These are phyloP conservation scores for Myiagra hebetior DNA, from an alignment of 2,113 vertebrate species.

Conservation along the genomic window DNA sequence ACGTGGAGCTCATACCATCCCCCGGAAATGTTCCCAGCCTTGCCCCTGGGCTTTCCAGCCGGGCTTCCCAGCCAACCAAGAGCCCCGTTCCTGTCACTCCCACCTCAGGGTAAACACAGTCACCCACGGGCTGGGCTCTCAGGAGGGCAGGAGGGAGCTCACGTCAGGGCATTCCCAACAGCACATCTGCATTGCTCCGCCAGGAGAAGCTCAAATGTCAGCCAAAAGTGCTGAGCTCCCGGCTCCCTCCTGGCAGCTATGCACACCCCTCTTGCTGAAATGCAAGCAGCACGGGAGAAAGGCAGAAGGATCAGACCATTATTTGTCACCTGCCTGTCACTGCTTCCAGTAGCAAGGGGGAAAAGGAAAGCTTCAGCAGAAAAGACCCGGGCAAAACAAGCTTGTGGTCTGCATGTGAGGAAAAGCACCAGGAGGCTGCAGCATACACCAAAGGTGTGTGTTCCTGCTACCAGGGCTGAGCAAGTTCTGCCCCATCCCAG, in stretches of 20 bases:
- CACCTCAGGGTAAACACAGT: neutral
- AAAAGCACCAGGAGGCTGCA: neutral
- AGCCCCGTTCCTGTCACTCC: neutral
- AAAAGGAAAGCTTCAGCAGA: neutral
- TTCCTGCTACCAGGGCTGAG: neutral
- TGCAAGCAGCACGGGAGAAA: neutral
- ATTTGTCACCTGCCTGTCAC: neutral
- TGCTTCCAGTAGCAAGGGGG: rapidly evolving
- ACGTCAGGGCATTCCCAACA: neutral
- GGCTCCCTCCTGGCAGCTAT: neutral
- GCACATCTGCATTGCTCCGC: rapidly evolving
- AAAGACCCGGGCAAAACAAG: neutral
- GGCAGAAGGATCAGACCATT: neutral
- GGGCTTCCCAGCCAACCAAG: neutral
- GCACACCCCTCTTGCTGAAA: neutral
- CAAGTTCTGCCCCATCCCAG: neutral
- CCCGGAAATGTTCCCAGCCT: rapidly evolving
- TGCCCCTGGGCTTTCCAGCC: too few relatives aligned
- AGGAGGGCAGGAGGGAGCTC: neutral
- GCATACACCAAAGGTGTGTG: neutral
- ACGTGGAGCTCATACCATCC: rapidly evolving
- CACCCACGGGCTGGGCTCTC: neutral
- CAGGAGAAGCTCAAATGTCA: neutral
- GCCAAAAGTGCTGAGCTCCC: neutral
- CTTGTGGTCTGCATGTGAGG: neutral